Evolutionary conservation across 2,797 vertebrate genomes (phyloP), one percentile per base, ranked within the genome.

Genomic region (Mus minutoides): DNA sequence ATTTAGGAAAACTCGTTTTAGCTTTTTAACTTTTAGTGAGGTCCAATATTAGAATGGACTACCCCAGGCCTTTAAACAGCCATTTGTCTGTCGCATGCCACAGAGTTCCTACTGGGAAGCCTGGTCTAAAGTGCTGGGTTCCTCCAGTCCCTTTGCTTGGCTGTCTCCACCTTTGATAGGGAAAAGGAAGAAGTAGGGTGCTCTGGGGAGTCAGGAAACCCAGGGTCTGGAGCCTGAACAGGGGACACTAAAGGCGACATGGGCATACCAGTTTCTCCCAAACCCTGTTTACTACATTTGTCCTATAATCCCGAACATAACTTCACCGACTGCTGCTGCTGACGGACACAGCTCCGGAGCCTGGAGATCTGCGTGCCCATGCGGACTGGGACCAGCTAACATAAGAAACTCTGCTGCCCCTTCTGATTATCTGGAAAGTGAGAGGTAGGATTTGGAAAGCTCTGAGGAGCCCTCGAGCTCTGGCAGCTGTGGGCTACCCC

Each of bases 1-100:
- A 94, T 71, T 83, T 69, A 92, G 49, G 60, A 71, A 88, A 96
- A 90, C 58, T 85, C 67, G 21, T 31, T 85, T 95, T 80, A 83
- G 78, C 69, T 92, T 82, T 95, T 92, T 79, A 78, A 40, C 40
- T 40, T 29, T 76, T 91, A 87, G 43, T 88, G 67, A 92, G 29
- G 40, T 84, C 64, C 21, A 73, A 1, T 73, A 22, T 88, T 94
- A 77, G 77, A 80, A 80, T 40, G 12, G 84, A 31, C 64, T 90
- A 54, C 52, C 26, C 16, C 37, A 46, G 17, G 43, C 80, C 31
- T 88, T 91, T 64, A 75, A 43, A 82, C 29, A 62, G 43, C 71
- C 43, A 14, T 56, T 43, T 67, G 17, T 22, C 79, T 83, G 76
- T 84, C 58, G 12, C 24, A 16, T 56, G 40, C 75, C 77, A 62